Evolutionary conservation across 2,797 vertebrate genomes (phyloP), one percentile per base, ranked within the genome.

Genomic region (Aphelocoma californica): DNA sequence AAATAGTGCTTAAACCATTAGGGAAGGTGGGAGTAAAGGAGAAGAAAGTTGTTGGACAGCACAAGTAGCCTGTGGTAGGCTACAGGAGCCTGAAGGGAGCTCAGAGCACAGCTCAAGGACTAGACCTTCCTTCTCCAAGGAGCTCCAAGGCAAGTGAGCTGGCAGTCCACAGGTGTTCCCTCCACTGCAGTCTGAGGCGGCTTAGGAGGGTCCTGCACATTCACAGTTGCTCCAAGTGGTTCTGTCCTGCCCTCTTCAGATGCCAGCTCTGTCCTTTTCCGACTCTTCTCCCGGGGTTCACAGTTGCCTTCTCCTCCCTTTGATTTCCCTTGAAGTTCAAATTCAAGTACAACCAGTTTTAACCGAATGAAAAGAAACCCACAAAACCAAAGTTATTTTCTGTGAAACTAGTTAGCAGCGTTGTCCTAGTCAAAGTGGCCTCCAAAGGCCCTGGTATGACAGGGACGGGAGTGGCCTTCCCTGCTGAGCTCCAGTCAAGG

Each of bases 331-430:
- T 78, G 77, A 93, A 96, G 90, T 96, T 71, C 95, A 91, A 91
- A 93, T 97, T 97, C 97, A 97, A 97, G 97, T 97, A 97, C 93
- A 94, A 96, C 94, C 95, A 96, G 97, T 95, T 97, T 94, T 38
- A 88, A 92, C 57, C 20, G 17, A 88, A 94, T 7, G 47, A 85
- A 95, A 95, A 95, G 95, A 96, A 96, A 96, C 93, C 72, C 90
- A 89, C 82, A 67, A 91, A 89, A 67, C 10, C 69, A 1, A 82
- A 90, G 67, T 92, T 84, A 44, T 79, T 94, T 66, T 75, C 74
- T 40, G 56, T 64, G 66, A 89, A 88, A 92, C 4, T 8, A 86
- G 75, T 95, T 93, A 97, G 97, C 96, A 96, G 97, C 90, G 1
- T 44, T 70, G 82, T 77, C 93, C 91, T 53, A 36, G 72, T 40